phyloP scores from a whole-genome alignment of 2,113 vertebrate genomes.

The Apteryx owenii region DNA sequence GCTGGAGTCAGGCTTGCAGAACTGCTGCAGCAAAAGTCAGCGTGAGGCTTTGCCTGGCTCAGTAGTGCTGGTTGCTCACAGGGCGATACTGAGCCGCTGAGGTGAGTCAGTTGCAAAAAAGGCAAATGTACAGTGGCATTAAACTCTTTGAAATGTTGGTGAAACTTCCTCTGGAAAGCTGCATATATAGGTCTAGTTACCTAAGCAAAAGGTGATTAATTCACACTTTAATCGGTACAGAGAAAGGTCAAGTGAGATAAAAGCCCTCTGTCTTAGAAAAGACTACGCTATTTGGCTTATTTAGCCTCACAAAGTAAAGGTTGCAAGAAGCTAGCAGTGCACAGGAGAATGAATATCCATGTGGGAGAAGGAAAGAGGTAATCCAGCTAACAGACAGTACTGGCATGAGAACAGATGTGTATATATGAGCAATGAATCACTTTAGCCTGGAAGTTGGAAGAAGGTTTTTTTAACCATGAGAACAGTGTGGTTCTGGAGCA shows the following conservation, averaged over 20 bases:
- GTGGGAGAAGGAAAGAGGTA: neutral
- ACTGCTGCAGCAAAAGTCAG: neutral
- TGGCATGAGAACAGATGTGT: neutral
- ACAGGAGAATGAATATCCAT: neutral
- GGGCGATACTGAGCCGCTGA: neutral
- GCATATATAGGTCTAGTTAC: neutral
- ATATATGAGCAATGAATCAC: neutral
- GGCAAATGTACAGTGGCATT: neutral
- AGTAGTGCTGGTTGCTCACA: rapidly evolving
- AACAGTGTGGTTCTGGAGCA: neutral
- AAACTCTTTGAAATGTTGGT: neutral
- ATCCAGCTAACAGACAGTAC: neutral
- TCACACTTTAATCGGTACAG: neutral
- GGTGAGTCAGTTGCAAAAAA: neutral
- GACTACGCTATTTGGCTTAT: neutral
- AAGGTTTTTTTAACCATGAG: neutral
- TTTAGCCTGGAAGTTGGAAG: neutral
- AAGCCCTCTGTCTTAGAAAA: neutral
- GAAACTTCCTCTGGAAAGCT: neutral
- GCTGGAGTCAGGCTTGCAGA: neutral
- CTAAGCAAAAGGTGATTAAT: neutral
- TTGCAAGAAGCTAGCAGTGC: neutral
- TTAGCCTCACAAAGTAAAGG: neutral
- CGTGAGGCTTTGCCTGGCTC: neutral
- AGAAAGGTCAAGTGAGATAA: neutral